A percentile compares a stretch with the other conserved stretches of the same genome.
Evolutionary conservation across 2,113 vertebrate species (phyloP).

Genomic region (Larimichthys crocea): DNA sequence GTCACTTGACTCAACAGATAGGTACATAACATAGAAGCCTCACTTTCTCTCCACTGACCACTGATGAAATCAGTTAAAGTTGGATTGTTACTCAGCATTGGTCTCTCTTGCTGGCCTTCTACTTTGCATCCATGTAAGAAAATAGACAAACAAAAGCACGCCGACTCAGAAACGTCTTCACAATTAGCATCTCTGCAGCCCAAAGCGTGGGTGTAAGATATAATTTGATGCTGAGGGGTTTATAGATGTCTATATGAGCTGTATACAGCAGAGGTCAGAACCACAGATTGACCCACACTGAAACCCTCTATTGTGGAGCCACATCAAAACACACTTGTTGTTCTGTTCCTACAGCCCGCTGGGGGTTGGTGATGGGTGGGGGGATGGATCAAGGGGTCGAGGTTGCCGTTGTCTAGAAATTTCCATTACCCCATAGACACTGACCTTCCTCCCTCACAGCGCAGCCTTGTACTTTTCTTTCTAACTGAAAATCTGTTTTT

Average conservation of each 20-base stretch:
- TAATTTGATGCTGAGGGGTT: conserved; percentile 32
- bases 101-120: not conserved
- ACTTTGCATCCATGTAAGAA: not conserved
- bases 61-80: not conserved
- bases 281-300: conserved; percentile 50
- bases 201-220: conserved; percentile 43
- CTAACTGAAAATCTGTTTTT: conserved; percentile 49
- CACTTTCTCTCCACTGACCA: too few species aligned
- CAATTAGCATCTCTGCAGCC: not conserved
- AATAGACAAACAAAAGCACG: not conserved
- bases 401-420: conserved; percentile 52
- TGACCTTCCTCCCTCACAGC: conserved; percentile 74
- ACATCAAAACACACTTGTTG: conserved; percentile 70
- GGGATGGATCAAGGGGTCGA: conserved; percentile 55
- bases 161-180: too few species aligned
- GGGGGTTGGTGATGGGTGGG: conserved; percentile 32
- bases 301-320: conserved; percentile 70
- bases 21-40: too few species aligned
- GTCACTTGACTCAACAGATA: too few species aligned
- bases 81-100: not conserved
- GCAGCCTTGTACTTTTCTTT: conserved; percentile 49
- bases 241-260: conserved; percentile 31
- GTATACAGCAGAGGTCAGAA: conserved; percentile 49
- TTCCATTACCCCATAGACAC: conserved; percentile 71
- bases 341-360: conserved; percentile 46